phyloP scores from a whole-genome alignment of 35 echinoderm and acorn worm species.

The Patiria miniata region DNA sequence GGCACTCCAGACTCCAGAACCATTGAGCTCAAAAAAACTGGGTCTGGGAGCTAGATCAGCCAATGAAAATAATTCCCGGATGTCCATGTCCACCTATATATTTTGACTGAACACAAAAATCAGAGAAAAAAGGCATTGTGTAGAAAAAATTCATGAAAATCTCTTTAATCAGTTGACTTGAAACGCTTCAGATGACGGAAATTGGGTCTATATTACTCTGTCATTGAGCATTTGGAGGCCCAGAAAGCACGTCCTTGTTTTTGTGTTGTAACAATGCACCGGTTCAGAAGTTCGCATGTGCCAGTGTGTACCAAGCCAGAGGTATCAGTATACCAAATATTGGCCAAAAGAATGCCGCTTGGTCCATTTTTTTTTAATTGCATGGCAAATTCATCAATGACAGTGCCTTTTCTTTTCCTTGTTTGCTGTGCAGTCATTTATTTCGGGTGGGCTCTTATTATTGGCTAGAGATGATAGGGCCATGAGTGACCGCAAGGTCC shows the following conservation, averaged over 20 bases:
- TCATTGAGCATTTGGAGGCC: background rate
- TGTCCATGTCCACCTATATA: too few relatives aligned
- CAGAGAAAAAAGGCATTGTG: background rate
- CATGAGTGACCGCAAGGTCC: too few relatives aligned
- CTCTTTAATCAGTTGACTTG: too few relatives aligned
- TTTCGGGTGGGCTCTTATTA: too few relatives aligned
- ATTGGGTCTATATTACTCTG: background rate
- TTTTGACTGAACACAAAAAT: background rate
- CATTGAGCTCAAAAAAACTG: too few relatives aligned
- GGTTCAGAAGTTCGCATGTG: background rate
- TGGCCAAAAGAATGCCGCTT: background rate
- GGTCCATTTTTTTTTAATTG: background rate
- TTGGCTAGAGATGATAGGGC: too few relatives aligned
- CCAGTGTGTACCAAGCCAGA: background rate
- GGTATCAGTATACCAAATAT: background rate
- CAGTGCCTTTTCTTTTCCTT: background rate
- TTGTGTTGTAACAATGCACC: background rate
- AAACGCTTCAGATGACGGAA: background rate
- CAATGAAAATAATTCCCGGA: too few relatives aligned
- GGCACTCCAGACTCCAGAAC: too few relatives aligned
- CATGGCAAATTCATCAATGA: background rate
- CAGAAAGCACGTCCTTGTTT: background rate
- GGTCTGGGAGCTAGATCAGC: too few relatives aligned
- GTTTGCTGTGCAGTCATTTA: constrained; percentile 1
- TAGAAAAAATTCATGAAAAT: background rate